Evolutionary conservation across 2,113 vertebrate species (phyloP), one percentile per base, ranked within the genome.

Genomic region (Oxyruncus cristatus): DNA sequence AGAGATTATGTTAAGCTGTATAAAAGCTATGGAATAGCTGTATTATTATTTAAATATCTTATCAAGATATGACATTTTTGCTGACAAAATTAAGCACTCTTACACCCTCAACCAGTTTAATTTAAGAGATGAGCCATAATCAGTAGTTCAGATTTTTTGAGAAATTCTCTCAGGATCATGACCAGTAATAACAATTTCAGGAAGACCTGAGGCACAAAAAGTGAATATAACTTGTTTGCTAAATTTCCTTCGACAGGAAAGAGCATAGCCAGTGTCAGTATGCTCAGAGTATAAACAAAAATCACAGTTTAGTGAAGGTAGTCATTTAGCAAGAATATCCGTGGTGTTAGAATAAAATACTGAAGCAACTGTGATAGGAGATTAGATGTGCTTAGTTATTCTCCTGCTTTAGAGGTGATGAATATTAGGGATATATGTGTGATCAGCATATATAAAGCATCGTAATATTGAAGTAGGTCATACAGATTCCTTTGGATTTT

Each of bases 281-380:
- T 12, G 27, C 32, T 56, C 3, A 39, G 50, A 56, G 27, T 44
- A 11, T 4, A 86, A 8, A 14, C 21, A 12, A 30, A 81, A 39
- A 41, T 28, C 33, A 17, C 22, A 63, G 0, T n/a, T 49, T 19
- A 30, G 7, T 28, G 42, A 63, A 58, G 27, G 21, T 0, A 0
- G 12, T 44, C 0, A 19, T 73, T 59, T 32, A 59, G 4, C 26
- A 75, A 55, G 13, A 72, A 19, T 55, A 37, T 37, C 17, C 46
- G 11, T 56, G 12, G 2, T 50, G 12, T 65, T 56, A 9, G 14
- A 39, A 35, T 33, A 61, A 82, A 89, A 58, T 47, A 62, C 5
- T n/a, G 33, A 46, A 61, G 55, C 18, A 59, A 77, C 4, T 7
- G 6, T 53, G 39, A 14, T 16, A 41, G 16, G 28, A 49, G 28